Evolutionary conservation across 2,888 invertebrate species (phyloP), one percentile per base, ranked within the genome.

Genomic region (Drosophila testacea): DNA sequence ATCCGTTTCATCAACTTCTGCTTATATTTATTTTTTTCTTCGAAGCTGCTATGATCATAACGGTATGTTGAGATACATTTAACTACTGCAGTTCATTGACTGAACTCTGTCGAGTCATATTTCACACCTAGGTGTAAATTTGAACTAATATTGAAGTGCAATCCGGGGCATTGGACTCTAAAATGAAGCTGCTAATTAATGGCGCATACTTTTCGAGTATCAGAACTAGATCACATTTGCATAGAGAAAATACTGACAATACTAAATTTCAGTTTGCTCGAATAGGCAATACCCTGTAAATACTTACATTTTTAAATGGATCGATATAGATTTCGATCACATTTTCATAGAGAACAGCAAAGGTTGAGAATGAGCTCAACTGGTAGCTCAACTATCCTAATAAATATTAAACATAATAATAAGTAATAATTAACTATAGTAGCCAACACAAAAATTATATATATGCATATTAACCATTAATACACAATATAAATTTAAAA

Each of bases 31-130:
- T 10, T 13, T 16, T 57, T 27, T 27, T 3, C 28, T 39, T 10
- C 22, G 7, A 64, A 48, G 64, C 63, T 55, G 50, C 69, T 44
- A 63, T 41, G 51, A 69, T n/a, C 59, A 41, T 63, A 41, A 46
- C 62, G 46, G 46, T 42, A 60, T 34, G 13, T 51, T 36, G n/a
- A 28, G 38, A 69, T 70, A 52, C 83, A 69, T 81, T 81, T 73
- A 81, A 52, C 63, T 54, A 47, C 59, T 9, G 34, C 69, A 79
- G 83, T 88, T 85, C 90, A 83, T 72, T 83, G 83, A 69, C 64
- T 86, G 50, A 5, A 4, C 56, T n/a, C 44, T 36, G 16, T 6
- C 34, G 27, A 36, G 30, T 27, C 7, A 10, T 2, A 56, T 6
- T 36, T 81, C 44, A 48, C 82, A 71, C 56, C 27, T 6, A 61